Evolutionary conservation across 2,888 invertebrate genomes (phyloP).

Genomic region (Dioctria rufipes): DNA sequence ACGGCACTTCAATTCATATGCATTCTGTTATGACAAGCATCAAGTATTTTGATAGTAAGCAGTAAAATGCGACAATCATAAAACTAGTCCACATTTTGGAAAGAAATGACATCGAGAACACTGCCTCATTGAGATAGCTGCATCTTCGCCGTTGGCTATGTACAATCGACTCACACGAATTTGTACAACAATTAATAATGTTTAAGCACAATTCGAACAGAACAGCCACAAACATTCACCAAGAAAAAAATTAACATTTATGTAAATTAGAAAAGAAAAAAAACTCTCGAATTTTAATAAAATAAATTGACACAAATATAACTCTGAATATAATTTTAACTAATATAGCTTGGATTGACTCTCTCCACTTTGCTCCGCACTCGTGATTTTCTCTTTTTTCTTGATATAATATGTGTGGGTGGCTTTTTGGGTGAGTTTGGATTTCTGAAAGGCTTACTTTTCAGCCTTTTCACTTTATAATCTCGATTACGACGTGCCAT

Average conservation of each 20-base stretch:
- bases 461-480: slow-evolving; percentile 37
- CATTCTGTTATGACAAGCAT: too few relatives aligned
- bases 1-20: too few relatives aligned
- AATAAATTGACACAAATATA: not conserved
- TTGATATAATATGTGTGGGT: not conserved
- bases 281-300: not conserved
- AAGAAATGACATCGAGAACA: too few relatives aligned
- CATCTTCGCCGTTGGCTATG: too few relatives aligned
- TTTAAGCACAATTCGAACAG: too few relatives aligned
- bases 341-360: not conserved
- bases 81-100: too few relatives aligned
- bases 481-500: slow-evolving; percentile 40
- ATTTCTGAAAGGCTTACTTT: not conserved
- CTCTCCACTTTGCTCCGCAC: not conserved
- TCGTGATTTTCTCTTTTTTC: not conserved
- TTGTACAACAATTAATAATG: too few relatives aligned
- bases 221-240: too few relatives aligned
- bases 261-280: not conserved
- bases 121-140: too few relatives aligned
- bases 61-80: too few relatives aligned
- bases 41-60: too few relatives aligned
- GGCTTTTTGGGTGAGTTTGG: not conserved
- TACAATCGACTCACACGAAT: too few relatives aligned
- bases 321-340: not conserved
- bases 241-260: not conserved